phyloP scores from a whole-genome alignment of 2,888 invertebrate species.

The Hecatera dysodea region DNA sequence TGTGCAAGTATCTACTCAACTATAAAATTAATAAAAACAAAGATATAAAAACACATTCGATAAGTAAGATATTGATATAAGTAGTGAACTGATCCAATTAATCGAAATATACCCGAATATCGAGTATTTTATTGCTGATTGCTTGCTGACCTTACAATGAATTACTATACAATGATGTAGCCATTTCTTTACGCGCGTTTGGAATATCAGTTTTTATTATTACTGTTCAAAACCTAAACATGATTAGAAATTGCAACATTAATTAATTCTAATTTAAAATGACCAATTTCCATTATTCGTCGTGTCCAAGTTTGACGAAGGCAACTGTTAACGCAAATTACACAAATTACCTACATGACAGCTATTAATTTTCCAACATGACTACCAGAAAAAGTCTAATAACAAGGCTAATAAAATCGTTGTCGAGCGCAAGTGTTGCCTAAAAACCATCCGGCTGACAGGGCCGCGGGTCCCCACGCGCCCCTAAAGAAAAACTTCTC shows the following conservation, averaged over 20 bases:
- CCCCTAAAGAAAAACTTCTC: conserved; percentile 73
- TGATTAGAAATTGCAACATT: not conserved
- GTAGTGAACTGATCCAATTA: no score
- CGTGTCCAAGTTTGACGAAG: not conserved
- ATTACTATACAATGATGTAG: no score
- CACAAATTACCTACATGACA: conserved; percentile 50
- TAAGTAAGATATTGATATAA: no score
- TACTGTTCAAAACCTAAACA: conserved; percentile 6
- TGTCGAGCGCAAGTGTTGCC: conserved; percentile 55
- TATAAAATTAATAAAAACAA: no score
- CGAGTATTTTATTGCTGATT: no score
- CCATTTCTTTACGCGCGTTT: no score
- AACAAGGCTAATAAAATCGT: conserved; percentile 69
- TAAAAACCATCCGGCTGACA: conserved; percentile 66
- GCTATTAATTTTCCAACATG: conserved; percentile 64
- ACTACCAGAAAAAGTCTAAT: conserved; percentile 63
- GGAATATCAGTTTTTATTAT: no score
- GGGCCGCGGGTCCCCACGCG: conserved; percentile 55
- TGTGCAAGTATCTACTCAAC: no score
- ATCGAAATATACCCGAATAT: no score
- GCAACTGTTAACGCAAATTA: conserved; percentile 43
- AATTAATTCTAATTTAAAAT: conserved; percentile 7
- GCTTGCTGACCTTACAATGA: no score
- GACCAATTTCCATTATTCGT: not conserved
- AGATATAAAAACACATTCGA: no score